Evolutionary conservation across 37 sponge, comb jelly and placozoan species (phyloP), one percentile per base, ranked within the genome.

Genomic region (Mnemiopsis leidyi): DNA sequence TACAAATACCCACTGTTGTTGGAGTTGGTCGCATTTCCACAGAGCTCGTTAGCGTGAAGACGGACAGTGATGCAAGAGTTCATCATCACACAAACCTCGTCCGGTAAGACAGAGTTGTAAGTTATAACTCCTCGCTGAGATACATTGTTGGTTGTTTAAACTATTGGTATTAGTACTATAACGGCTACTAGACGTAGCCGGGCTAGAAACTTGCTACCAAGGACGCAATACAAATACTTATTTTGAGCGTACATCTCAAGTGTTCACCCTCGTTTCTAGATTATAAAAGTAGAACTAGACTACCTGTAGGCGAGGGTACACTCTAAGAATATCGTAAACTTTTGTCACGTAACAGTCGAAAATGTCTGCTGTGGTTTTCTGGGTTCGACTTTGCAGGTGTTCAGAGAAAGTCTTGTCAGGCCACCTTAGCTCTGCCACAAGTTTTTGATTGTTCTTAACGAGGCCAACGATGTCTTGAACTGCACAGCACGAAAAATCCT

Each of bases 401-500:
- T 79, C 82, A 21, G 82, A 32, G 37, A 79, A 79, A 13, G 82
- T 79, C 21, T 35, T 32, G 36, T 79, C 82, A 34, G 82, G 82
- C 82, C 82, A 79, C 29, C 82, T 79, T 36, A 79, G 29, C 36
- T 79, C 82, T 16, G 36, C 82, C 2, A 79, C 82, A 7, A 79
- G 37, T 35, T 79, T 79, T 36, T 79, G 82, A 7, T 7, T 79
- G 36, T 79, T 79, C 36, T 79, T 79, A 23, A 79, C 82, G 2
- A 7, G 23, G 3, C 36, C 82, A 18, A 79, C 34, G 23, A 79
- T 35, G 7, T 79, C 37, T 21, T 33, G 82, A 3, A 79, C 82
- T 33, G 82, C 82, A 2, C 37, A 79, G 37, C 82, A 79, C 30
- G 82, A 79, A 36, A 79, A 79, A 35, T 79, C 82, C 82, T 79